phyloP scores from a whole-genome alignment of 1,140 invertebrate genomes.

The Heliconius hewitsoni region DNA sequence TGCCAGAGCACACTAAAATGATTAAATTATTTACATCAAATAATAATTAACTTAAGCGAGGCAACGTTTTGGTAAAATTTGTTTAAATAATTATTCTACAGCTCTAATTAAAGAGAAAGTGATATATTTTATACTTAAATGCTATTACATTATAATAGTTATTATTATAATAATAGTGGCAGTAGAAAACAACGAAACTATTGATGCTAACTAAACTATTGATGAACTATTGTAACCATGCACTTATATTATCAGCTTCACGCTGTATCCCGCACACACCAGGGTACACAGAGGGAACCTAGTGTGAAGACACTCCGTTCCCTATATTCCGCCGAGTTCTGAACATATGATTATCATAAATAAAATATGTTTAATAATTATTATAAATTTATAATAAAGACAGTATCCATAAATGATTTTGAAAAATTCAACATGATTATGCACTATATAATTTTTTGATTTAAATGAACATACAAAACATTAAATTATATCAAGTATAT shows the following conservation, averaged over 20 bases:
- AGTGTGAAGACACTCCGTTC: too few species aligned
- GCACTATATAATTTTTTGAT: background rate
- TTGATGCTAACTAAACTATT: background rate
- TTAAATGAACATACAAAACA: background rate
- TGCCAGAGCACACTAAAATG: constrained; percentile 73
- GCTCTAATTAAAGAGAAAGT: constrained; percentile 58
- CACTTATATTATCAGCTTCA: background rate
- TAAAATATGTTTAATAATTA: background rate
- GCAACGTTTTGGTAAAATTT: constrained; percentile 79
- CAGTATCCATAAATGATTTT: too few species aligned
- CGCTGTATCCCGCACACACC: too few species aligned
- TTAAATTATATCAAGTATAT: background rate
- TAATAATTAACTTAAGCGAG: constrained; percentile 77
- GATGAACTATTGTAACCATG: background rate
- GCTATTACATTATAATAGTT: background rate
- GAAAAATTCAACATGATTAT: background rate
- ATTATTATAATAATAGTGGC: constrained; percentile 18
- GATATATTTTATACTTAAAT: constrained; percentile 35
- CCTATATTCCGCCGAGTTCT: too few species aligned
- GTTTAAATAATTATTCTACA: constrained; percentile 71
- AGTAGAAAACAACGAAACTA: constrained; percentile 7
- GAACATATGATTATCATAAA: background rate
- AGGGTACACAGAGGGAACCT: too few species aligned
- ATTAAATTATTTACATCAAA: constrained; percentile 72
- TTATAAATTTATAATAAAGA: background rate